Percentiles rank a stretch among this genome's conserved stretches.
Evolutionary conservation across 92 coral and sea anemone genomes (phyloP).

Genomic region (Porites evermanni): DNA sequence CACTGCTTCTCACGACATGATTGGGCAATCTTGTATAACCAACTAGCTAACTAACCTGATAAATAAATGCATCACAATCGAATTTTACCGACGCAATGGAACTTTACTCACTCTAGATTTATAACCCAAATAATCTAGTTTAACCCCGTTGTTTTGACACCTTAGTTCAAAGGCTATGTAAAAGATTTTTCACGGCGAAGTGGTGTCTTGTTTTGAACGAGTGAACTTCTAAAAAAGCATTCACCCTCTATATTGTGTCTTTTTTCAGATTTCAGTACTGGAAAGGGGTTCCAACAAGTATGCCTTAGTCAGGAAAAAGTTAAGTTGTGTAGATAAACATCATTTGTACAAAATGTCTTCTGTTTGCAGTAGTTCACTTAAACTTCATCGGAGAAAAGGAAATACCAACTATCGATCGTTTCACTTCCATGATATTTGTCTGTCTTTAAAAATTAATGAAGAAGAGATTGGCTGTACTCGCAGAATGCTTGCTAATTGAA

Average conservation of each 20-base stretch:
- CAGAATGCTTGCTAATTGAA: not conserved
- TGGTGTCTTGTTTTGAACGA: not conserved
- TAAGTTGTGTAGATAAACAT: not conserved
- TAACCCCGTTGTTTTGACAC: too few relatives aligned
- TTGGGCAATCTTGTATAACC: too few relatives aligned
- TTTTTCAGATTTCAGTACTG: slow-evolving; percentile 85
- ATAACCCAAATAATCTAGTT: too few relatives aligned
- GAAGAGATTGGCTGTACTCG: not conserved
- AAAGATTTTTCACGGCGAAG: not conserved
- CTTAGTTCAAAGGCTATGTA: not conserved
- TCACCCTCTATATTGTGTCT: not conserved
- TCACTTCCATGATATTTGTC: not conserved
- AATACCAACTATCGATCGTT: not conserved
- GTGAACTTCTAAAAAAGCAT: not conserved
- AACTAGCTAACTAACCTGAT: too few relatives aligned
- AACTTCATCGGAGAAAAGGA: not conserved
- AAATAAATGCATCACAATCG: too few relatives aligned
- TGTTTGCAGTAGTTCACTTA: not conserved
- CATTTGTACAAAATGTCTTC: not conserved
- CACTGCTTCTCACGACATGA: too few relatives aligned
- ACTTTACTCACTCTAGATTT: too few relatives aligned
- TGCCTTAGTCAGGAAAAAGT: slow-evolving; percentile 25
- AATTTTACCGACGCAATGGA: too few relatives aligned
- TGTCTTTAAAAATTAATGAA: not conserved
- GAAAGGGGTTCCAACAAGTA: slow-evolving; percentile 83